These are phyloP conservation scores for Trissolcus brochymenae DNA, from an alignment of 2,888 invertebrate species.

Conservation along the genomic window DNA sequence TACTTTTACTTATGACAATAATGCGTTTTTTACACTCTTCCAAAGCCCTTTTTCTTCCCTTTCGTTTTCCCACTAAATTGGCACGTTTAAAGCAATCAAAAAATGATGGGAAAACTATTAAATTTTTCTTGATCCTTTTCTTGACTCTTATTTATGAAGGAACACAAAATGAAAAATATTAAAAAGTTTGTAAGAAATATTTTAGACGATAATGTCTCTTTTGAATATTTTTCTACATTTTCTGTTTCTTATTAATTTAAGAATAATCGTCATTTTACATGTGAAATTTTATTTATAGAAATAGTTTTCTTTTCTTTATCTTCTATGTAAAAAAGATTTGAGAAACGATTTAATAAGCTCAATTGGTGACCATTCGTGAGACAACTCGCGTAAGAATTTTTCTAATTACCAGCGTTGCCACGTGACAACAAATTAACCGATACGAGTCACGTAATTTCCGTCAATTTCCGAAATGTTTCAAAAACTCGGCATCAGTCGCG, in stretches of 20 bases:
- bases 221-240: too few species aligned
- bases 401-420: conserved; percentile 22
- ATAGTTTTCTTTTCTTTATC: neutral
- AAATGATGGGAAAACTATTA: too few species aligned
- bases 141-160: too few species aligned
- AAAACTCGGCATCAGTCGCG: conserved; percentile 34
- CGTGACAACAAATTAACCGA: conserved; percentile 35
- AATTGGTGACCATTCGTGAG: conserved; percentile 2
- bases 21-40: neutral
- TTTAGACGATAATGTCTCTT: too few species aligned
- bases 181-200: too few species aligned
- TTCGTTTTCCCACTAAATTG: too few species aligned
- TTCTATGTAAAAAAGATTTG: neutral
- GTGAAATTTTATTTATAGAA: neutral
- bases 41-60: too few species aligned
- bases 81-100: too few species aligned
- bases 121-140: too few species aligned
- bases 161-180: too few species aligned
- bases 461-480: conserved; percentile 38
- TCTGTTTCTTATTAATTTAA: too few species aligned
- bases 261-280: too few species aligned
- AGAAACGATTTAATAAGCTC: conserved; percentile 11
- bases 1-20: conserved; percentile 22
- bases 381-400: conserved; percentile 26
- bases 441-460: conserved; percentile 41